Base-by-base conservation (phyloP, 2,888 invertebrate species). In the Drosophila niveifrons region DNA sequence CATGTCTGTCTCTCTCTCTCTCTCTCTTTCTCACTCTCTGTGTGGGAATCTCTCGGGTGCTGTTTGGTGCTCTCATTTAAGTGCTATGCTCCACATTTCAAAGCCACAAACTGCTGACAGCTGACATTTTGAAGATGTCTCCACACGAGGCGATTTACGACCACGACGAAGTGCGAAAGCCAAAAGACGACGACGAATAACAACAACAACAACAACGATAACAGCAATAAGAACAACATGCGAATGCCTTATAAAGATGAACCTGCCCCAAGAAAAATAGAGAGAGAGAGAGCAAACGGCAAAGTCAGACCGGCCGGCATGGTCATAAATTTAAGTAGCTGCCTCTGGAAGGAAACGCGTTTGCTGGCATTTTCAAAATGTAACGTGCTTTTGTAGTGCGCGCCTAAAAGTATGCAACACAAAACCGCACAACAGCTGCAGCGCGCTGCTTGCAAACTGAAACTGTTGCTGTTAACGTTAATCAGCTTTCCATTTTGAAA, bases 81-180 rank as follows among this genome's bases (percentile, higher is more conserved):
- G 55, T 70, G 56, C 41, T 67, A 46, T 82, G 82, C 68, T 82
- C 80, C 72, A 78, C 83, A 73, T 83, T 79, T 81, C 56, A 86
- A 81, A 79, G 79, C 79, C 83, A 66, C 81, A 75, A 79, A 70
- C 82, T 78, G 80, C 78, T 80, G 84, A 84, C 78, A 80, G 80
- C 75, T 83, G 84, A 84, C 80, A 74, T 70, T 82, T 80, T 80
- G 72, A 65, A 78, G 72, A 69, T 82, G 78, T 76, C 56, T 57
- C 65, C 55, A 64, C 66, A 58, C 52, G 56, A 57, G 44, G 53
- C 70, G 63, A 69, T 80, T 77, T 72, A 86, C 78, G 67, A 79
- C 62, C 66, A 47, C 72, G 66, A 51, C 80, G 77, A 72, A 75
- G 75, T 69, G 75, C 53, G 53, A 69, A 76, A 59, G 76, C 48